Conservation (phyloP, 2,797 vertebrate species). For the Eidolon dupreanum region DNA sequence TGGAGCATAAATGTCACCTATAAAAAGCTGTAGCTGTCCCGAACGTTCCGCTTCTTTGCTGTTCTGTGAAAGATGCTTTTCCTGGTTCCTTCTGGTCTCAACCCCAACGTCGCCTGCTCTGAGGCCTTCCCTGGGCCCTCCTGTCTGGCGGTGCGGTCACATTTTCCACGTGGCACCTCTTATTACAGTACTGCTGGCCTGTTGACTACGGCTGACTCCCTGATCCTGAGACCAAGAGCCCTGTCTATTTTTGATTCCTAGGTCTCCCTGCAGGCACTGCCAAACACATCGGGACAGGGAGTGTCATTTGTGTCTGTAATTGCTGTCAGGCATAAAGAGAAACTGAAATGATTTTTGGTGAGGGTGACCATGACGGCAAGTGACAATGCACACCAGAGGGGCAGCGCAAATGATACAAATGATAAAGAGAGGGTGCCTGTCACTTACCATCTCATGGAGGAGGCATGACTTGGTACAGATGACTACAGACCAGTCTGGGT, state of each 20-base stretch:
- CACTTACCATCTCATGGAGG: neutral
- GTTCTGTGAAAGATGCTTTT: neutral
- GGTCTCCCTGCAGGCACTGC: neutral
- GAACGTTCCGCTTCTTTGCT: rapidly evolving
- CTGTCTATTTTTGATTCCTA: rapidly evolving
- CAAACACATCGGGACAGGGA: neutral
- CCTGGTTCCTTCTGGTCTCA: neutral
- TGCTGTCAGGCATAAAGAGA: neutral
- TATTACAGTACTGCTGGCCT: rapidly evolving
- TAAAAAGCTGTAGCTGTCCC: neutral
- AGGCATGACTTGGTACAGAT: neutral
- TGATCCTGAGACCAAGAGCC: rapidly evolving
- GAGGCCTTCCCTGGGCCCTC: too few species aligned
- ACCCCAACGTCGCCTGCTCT: neutral
- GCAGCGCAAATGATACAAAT: rapidly evolving
- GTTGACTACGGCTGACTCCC: rapidly evolving
- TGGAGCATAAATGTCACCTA: neutral
- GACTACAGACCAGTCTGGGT: rapidly evolving
- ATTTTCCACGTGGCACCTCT: neutral
- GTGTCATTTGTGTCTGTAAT: rapidly evolving
- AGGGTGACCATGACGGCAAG: rapidly evolving
- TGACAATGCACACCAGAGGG: too few species aligned
- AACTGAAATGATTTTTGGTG: neutral
- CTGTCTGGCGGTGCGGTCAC: neutral
- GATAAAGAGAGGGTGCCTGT: too few species aligned